Percentiles rank a stretch among this genome's conserved stretches.
phyloP scores from a whole-genome alignment of 2,797 vertebrate species.

The Eidolon dupreanum region DNA sequence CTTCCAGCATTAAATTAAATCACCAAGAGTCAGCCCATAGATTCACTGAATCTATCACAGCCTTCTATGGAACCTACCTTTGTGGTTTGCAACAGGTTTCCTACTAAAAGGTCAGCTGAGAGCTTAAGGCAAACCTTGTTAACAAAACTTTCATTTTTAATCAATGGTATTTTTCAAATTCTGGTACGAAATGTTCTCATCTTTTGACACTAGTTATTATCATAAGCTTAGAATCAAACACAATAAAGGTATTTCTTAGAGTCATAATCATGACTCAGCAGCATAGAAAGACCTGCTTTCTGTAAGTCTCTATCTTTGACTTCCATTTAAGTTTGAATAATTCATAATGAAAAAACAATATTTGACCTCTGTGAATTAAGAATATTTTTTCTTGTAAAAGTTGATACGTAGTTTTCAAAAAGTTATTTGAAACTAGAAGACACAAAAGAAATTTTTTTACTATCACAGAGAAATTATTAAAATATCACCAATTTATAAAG shows the following conservation, averaged over 20 bases:
- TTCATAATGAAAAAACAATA: constrained; percentile 55
- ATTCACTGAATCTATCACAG: no score
- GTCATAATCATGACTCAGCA: constrained; percentile 37
- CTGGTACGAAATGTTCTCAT: constrained; percentile 14
- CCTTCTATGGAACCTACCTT: background rate
- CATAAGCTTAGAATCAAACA: constrained; percentile 53
- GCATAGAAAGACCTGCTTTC: background rate
- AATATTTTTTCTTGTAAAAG: constrained; percentile 30
- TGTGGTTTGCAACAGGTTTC: background rate
- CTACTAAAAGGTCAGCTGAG: background rate
- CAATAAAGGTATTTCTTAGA: constrained; percentile 52
- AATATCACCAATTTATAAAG: background rate
- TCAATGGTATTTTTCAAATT: constrained; percentile 52
- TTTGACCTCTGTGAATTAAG: constrained; percentile 39
- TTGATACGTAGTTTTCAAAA: constrained; percentile 19
- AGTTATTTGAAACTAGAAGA: constrained; percentile 38
- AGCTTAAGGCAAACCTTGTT: constrained; percentile 8
- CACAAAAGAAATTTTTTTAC: background rate
- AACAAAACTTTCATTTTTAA: constrained; percentile 53
- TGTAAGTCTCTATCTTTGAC: constrained; percentile 10
- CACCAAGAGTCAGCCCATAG: background rate
- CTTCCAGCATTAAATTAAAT: background rate
- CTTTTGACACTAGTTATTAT: constrained; percentile 51
- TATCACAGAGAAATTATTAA: background rate
- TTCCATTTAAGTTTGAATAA: constrained; percentile 62